A percentile compares a stretch with the other conserved stretches of the same genome.
Evolutionary conservation across 2,888 invertebrate species (phyloP).

Genomic region (Blastobasis adustella): DNA sequence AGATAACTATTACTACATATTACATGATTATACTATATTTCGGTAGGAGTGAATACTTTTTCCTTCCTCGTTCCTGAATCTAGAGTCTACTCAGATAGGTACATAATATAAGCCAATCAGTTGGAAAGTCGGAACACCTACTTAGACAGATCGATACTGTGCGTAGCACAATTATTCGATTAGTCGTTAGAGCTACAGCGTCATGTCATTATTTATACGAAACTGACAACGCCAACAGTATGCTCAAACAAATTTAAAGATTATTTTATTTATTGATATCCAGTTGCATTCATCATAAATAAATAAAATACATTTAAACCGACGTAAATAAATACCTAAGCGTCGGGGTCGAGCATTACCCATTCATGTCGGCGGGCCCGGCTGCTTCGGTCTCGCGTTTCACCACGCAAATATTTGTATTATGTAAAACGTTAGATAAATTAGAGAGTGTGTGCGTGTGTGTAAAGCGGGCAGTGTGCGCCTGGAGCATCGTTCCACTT

Average conservation of each 20-base stretch:
- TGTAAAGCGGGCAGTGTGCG: constrained; percentile 31
- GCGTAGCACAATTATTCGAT: constrained; percentile 22
- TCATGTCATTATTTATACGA: no score
- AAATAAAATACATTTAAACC: no score
- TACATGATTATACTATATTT: no score
- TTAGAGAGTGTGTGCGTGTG: constrained; percentile 23
- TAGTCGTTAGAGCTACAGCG: constrained; percentile 10
- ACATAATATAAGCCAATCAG: constrained; percentile 19
- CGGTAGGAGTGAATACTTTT: no score
- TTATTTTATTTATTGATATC: no score
- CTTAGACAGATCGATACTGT: constrained; percentile 23
- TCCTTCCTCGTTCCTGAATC: no score
- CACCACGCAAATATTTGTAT: constrained; percentile 27
- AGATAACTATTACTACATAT: constrained; percentile 1
- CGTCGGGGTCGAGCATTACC: constrained; percentile 10
- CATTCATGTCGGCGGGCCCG: constrained; percentile 20
- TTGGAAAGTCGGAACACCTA: constrained; percentile 17
- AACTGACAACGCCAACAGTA: no score
- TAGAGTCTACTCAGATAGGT: no score
- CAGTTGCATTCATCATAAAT: no score
- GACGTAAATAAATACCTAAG: constrained; percentile 11
- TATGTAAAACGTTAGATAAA: constrained; percentile 25
- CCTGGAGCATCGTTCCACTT: constrained; percentile 52
- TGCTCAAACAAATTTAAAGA: no score
- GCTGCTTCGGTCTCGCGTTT: constrained; percentile 16